These are phyloP conservation scores for Meganola albula DNA, from an alignment of 2,888 invertebrate genomes.

Conservation along the genomic window DNA sequence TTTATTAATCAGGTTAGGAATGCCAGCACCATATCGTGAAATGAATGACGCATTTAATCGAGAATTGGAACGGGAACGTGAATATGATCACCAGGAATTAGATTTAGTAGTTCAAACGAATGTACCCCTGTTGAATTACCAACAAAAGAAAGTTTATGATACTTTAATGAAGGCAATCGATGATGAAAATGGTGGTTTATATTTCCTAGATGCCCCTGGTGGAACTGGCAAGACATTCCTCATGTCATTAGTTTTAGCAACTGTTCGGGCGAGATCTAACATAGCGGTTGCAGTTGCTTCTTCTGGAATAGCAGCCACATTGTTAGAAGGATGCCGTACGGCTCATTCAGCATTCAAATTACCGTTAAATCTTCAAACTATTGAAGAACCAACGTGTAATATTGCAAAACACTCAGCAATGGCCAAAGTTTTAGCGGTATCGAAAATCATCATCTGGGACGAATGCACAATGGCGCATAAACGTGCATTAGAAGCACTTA, in stretches of 20 bases:
- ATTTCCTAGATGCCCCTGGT: conserved; percentile 15
- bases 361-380: conserved; percentile 24
- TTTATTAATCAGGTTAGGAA: background rate
- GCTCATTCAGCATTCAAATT: conserved; percentile 20
- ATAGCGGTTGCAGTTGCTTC: conserved; percentile 7
- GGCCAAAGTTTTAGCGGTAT: conserved; percentile 18
- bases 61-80: conserved; percentile 37
- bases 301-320: background rate
- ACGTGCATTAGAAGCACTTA: conserved; percentile 23
- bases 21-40: background rate
- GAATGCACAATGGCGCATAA: no score
- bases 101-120: conserved; percentile 17
- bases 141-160: conserved; percentile 25
- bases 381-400: conserved; percentile 27
- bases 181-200: conserved; percentile 24
- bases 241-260: conserved; percentile 12
- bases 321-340: conserved; percentile 8
- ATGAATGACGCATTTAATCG: conserved; percentile 27
- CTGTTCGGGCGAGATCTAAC: conserved; percentile 5
- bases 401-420: conserved; percentile 20
- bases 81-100: conserved; percentile 24
- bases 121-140: conserved; percentile 17
- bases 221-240: conserved; percentile 17
- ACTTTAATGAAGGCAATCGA: conserved; percentile 24
- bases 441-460: conserved; percentile 19